Percentiles rank a stretch among this genome's conserved stretches.
Conservation (phyloP, 1,140 invertebrate genomes). For the Caenorhabditis brenneri region DNA sequence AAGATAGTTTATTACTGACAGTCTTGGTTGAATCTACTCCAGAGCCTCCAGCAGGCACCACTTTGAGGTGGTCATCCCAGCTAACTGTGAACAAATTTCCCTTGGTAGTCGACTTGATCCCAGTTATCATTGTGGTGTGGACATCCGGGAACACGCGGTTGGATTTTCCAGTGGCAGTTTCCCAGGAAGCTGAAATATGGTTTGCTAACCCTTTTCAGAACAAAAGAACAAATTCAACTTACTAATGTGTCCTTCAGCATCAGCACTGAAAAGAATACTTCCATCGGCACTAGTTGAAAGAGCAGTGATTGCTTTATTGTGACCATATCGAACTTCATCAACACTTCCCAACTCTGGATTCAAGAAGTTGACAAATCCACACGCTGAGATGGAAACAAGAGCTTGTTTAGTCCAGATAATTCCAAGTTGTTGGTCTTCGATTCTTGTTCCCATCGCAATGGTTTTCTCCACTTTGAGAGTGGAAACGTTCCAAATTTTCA, state of each 20-base stretch:
- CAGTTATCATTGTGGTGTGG: slow-evolving; percentile 22
- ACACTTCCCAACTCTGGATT: slow-evolving; percentile 85
- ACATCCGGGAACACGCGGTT: slow-evolving; percentile 13
- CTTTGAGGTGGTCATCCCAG: slow-evolving; percentile 69
- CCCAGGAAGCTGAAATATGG: slow-evolving; percentile 77
- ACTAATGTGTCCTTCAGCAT: slow-evolving; percentile 90
- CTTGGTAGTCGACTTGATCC: slow-evolving; percentile 55
- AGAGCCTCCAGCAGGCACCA: slow-evolving; percentile 55
- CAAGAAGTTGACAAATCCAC: slow-evolving; percentile 92
- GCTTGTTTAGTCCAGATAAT: slow-evolving; percentile 88
- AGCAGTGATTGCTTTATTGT: slow-evolving; percentile 96
- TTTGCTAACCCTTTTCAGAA: too few species aligned
- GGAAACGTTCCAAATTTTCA: slow-evolving; percentile 91
- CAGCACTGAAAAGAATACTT: slow-evolving; percentile 85
- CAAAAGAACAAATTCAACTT: slow-evolving; percentile 53
- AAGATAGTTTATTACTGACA: slow-evolving; percentile 80
- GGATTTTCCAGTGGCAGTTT: slow-evolving; percentile 78
- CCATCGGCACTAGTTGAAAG: slow-evolving; percentile 81
- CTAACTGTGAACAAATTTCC: slow-evolving; percentile 69
- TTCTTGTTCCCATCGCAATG: slow-evolving; percentile 62
- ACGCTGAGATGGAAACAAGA: slow-evolving; percentile 84
- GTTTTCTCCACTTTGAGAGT: slow-evolving; percentile 72
- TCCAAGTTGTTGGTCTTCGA: slow-evolving; percentile 79
- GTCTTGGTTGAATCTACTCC: slow-evolving; percentile 33
- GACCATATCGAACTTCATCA: slow-evolving; percentile 78